Conservation (phyloP, 2,888 invertebrate species). For the Acronicta aceris region DNA sequence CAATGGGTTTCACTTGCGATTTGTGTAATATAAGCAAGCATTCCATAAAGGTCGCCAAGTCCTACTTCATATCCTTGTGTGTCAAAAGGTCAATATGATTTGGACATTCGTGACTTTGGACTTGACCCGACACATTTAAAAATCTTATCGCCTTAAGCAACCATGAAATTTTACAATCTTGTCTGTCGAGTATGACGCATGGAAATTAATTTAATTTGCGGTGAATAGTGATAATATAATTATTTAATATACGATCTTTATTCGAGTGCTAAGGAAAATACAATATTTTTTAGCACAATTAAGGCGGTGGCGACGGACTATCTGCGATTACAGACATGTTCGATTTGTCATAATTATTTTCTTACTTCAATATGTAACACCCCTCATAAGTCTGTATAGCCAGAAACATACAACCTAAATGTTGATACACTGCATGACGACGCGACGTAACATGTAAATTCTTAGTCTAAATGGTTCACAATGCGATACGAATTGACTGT, state of each 20-base stretch:
- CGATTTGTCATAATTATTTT: too few relatives aligned
- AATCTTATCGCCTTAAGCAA: neutral
- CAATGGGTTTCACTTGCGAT: too few relatives aligned
- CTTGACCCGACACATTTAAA: neutral
- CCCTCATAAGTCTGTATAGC: too few relatives aligned
- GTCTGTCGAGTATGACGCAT: neutral
- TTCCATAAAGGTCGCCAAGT: too few relatives aligned
- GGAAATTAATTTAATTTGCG: neutral
- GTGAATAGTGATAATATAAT: too few relatives aligned
- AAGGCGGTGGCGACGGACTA: neutral
- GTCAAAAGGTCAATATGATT: neutral
- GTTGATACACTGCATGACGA: conserved; percentile 31
- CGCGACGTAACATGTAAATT: conserved; percentile 23
- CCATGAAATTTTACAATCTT: neutral
- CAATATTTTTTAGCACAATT: neutral
- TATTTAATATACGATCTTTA: neutral
- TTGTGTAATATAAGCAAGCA: too few relatives aligned
- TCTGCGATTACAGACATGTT: too few relatives aligned
- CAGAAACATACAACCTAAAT: conserved; percentile 12
- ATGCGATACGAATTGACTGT: conserved; percentile 56
- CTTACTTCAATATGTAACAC: too few relatives aligned
- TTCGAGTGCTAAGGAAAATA: neutral
- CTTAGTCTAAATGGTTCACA: conserved; percentile 53
- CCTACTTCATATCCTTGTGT: too few relatives aligned
- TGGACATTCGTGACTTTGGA: neutral